Evolutionary conservation across 2,113 vertebrate genomes (phyloP).

Genomic region (Urocynchramus pylzowi): DNA sequence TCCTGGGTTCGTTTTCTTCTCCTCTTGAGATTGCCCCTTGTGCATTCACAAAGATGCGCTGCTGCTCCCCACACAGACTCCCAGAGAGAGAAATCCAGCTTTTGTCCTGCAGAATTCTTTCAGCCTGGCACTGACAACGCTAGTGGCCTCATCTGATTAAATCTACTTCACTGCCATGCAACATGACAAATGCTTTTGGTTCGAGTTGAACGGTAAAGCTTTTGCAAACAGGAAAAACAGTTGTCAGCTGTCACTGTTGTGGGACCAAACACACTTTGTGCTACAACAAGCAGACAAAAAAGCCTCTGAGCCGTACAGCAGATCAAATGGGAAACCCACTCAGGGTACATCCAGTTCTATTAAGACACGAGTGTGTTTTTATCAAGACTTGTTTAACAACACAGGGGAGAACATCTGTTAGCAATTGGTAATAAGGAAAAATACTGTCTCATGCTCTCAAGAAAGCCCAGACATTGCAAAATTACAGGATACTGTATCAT

Average conservation of each 20-base stretch:
- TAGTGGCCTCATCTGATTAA: constrained; percentile 20
- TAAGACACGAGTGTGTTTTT: background rate
- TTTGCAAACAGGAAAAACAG: constrained; percentile 37
- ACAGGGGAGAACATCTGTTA: constrained; percentile 21
- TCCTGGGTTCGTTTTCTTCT: background rate
- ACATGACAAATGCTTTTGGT: constrained; percentile 41
- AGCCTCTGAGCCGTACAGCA: background rate
- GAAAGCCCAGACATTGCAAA: background rate
- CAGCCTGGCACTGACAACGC: background rate
- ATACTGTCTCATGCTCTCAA: background rate
- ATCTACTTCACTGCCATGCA: constrained; percentile 43
- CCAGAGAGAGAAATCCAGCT: constrained; percentile 33
- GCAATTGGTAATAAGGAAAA: background rate
- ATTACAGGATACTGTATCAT: background rate
- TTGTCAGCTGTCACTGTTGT: constrained; percentile 43
- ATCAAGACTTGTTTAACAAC: constrained; percentile 8
- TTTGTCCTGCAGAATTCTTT: constrained; percentile 49
- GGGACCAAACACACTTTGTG: background rate
- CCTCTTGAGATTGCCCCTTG: background rate
- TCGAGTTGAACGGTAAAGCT: constrained; percentile 39
- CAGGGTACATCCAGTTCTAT: background rate
- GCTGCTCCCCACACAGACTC: background rate
- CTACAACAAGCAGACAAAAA: constrained; percentile 27
- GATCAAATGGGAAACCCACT: constrained; percentile 6
- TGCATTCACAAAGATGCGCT: background rate